Conservation (phyloP, 1,140 invertebrate genomes). For the Papilio dardanus region DNA sequence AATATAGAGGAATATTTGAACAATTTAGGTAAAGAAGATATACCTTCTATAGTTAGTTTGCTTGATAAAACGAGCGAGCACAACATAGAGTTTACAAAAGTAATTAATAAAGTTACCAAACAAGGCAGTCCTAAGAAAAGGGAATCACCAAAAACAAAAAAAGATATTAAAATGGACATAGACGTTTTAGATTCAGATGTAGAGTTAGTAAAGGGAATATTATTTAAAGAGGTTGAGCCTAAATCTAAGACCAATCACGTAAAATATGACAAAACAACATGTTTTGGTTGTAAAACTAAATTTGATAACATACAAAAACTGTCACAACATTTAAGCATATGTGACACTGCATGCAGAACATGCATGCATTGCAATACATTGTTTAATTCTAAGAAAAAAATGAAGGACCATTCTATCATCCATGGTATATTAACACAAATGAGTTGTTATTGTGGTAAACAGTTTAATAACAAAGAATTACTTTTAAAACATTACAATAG, state of each 20-base stretch:
- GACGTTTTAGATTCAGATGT: constrained; percentile 69
- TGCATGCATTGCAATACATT: constrained; percentile 64
- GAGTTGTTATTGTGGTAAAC: constrained; percentile 64
- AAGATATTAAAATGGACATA: constrained; percentile 64
- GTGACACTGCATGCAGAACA: constrained; percentile 63
- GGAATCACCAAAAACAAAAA: constrained; percentile 47
- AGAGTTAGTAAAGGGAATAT: constrained; percentile 64
- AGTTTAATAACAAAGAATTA: constrained; percentile 56
- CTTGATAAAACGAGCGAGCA: constrained; percentile 64
- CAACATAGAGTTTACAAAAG: constrained; percentile 43
- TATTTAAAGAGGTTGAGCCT: constrained; percentile 61
- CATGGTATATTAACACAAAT: constrained; percentile 55
- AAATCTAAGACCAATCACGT: constrained; percentile 46
- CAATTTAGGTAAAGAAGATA: constrained; percentile 76
- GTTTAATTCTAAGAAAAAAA: constrained; percentile 70
- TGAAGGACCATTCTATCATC: constrained; percentile 57
- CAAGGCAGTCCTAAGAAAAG: constrained; percentile 66
- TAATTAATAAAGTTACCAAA: constrained; percentile 55
- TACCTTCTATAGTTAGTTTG: constrained; percentile 74
- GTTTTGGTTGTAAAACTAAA: constrained; percentile 63
- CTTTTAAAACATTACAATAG: constrained; percentile 57
- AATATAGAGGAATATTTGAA: constrained; percentile 78
- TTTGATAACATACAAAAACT: constrained; percentile 62
- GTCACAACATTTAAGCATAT: constrained; percentile 65
- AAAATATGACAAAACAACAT: constrained; percentile 50